Percentiles rank a stretch among this genome's conserved stretches.
Evolutionary conservation across 2,797 vertebrate species (phyloP).

Genomic region (Lutjanus argentimaculatus): DNA sequence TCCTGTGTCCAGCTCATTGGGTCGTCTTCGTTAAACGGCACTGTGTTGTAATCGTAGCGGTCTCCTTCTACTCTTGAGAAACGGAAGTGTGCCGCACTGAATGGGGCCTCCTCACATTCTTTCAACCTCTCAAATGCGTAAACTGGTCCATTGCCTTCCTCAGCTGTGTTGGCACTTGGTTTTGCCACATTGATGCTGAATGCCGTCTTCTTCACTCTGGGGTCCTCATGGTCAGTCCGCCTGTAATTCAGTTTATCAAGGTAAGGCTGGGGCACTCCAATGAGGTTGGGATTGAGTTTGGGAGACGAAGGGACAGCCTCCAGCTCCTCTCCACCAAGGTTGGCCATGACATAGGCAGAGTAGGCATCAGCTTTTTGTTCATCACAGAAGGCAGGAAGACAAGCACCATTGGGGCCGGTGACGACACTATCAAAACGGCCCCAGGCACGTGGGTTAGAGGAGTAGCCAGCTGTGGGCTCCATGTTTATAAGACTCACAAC

Average conservation of each 20-base stretch:
- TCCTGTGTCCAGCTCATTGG: constrained; percentile 98
- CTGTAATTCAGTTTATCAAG: constrained; percentile 94
- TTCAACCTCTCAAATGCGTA: constrained; percentile 93
- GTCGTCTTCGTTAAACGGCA: constrained; percentile 96
- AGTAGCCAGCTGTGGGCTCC: constrained; percentile 93
- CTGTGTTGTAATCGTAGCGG: constrained; percentile 95
- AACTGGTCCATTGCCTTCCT: constrained; percentile 95
- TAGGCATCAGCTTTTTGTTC: constrained; percentile 93
- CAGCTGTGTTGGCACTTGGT: constrained; percentile 90
- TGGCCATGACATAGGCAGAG: constrained; percentile 93
- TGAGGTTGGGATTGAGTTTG: constrained; percentile 91
- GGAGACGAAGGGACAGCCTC: constrained; percentile 93
- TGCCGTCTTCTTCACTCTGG: constrained; percentile 93
- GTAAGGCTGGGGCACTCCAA: constrained; percentile 95
- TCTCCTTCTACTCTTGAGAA: constrained; percentile 97
- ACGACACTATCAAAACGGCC: constrained; percentile 96
- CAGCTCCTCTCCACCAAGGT: constrained; percentile 95
- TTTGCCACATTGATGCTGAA: constrained; percentile 97
- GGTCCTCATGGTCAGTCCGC: constrained; percentile 93
- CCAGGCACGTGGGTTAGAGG: constrained; percentile 96
- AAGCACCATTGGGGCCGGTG: constrained; percentile 93
- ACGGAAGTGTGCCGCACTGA: constrained; percentile 93
- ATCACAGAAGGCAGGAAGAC: constrained; percentile 96
- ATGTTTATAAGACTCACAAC: constrained; percentile 95
- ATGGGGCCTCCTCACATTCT: constrained; percentile 94